Evolutionary conservation across 2,113 vertebrate genomes (phyloP).

Genomic region (Indicator indicator): DNA sequence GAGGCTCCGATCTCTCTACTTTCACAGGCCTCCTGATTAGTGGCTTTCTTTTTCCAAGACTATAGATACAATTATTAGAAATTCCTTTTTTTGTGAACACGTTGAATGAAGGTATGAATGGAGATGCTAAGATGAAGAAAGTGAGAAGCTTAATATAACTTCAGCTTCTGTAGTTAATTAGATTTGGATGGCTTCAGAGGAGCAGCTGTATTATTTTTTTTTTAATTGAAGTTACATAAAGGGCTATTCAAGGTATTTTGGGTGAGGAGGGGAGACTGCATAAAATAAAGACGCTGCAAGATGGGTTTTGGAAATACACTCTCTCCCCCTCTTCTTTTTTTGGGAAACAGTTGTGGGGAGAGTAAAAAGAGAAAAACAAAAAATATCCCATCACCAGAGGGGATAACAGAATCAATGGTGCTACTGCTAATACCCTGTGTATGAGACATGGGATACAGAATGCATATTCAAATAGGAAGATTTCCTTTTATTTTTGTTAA

Average conservation of each 20-base stretch:
- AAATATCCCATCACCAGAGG: not conserved
- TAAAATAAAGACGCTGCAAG: conserved; percentile 70
- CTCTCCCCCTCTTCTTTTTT: not conserved
- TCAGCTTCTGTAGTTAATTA: conserved; percentile 81
- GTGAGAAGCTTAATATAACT: conserved; percentile 78
- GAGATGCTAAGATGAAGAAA: conserved; percentile 78
- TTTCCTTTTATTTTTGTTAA: not conserved
- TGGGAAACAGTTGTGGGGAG: not conserved
- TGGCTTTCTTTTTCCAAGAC: conserved; percentile 76
- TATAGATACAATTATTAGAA: conserved; percentile 83
- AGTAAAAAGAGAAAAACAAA: not conserved
- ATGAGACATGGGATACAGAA: not conserved
- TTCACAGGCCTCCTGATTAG: conserved; percentile 83
- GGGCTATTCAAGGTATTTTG: conserved; percentile 78
- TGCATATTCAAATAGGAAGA: not conserved
- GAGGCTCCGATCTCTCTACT: conserved; percentile 70
- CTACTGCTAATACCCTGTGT: not conserved
- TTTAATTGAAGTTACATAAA: conserved; percentile 73
- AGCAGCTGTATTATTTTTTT: conserved; percentile 75
- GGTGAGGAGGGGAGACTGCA: conserved; percentile 55
- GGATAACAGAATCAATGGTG: not conserved
- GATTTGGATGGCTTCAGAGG: conserved; percentile 82
- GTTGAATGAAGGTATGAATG: conserved; percentile 82
- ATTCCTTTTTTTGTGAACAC: conserved; percentile 81
- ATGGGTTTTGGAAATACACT: conserved; percentile 67